Percentiles rank a stretch among this genome's conserved stretches.
phyloP scores from a whole-genome alignment of 2,113 vertebrate species.

The Daubentonia madagascariensis region DNA sequence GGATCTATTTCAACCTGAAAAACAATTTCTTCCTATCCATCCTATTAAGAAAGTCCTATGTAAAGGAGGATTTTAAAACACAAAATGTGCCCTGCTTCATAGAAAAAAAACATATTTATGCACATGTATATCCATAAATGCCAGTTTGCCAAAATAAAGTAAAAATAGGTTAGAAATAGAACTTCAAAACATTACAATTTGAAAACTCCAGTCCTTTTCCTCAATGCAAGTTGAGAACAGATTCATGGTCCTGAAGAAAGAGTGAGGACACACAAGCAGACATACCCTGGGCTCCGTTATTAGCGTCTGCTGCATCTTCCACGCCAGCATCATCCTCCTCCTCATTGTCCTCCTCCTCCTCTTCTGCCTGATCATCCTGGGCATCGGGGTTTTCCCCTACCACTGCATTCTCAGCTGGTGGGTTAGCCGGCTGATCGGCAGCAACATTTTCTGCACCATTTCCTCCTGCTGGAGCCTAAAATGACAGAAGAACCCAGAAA shows the following conservation, averaged over 20 bases:
- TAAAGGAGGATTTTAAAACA: not conserved
- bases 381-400: constrained; percentile 91
- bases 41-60: not conserved
- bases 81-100: not conserved
- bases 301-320: constrained; percentile 92
- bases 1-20: not conserved
- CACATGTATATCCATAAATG: not conserved
- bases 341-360: constrained; percentile 93
- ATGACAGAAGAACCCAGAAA: constrained; percentile 9
- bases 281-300: constrained; percentile 94
- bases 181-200: not conserved
- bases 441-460: constrained; percentile 88
- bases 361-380: constrained; percentile 90
- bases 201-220: not conserved
- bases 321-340: constrained; percentile 93
- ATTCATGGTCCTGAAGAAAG: not conserved
- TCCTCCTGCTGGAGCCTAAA: constrained; percentile 86
- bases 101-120: not conserved
- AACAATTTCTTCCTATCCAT: not conserved
- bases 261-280: not conserved
- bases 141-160: constrained; percentile 11
- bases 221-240: not conserved
- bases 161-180: not conserved
- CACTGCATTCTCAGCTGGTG: constrained; percentile 89
- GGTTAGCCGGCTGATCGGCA: constrained; percentile 86